Base-by-base conservation (phyloP, 1,140 invertebrate genomes). In the Armadillidium nasatum region DNA sequence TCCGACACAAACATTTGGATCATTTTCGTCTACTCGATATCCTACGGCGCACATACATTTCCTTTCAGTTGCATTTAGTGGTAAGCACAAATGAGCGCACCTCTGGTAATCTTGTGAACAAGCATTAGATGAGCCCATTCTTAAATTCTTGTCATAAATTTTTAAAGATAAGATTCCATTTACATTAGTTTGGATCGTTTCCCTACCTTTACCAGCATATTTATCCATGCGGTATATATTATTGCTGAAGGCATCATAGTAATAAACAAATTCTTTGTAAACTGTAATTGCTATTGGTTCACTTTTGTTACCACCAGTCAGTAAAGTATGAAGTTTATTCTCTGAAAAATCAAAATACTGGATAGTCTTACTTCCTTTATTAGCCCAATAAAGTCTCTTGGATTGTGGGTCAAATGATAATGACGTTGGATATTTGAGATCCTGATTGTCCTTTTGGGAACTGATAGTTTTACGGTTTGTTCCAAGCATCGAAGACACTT, bases 11-110 rank as follows among this genome's bases (percentile, higher is more conserved):
- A 83, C 83, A 7, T 83, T 86, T 11, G 78, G 76, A 82, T 91
- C 85, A 11, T 84, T 84, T 0, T 87, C 85, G 83, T 90, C 87
- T 15, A 85, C 81, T 21, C 83, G 79, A 84, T 91, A 94, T 0
- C 94, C 93, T 44, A 89, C 87, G 2, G 93, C 91, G 85, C 93
- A 96, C 73, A 86, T 87, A 83, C 93, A 95, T 0, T 87, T 86
- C 79, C 87, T 86, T 11, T 85, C 84, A 0, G 82, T 85, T 10
- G 82, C 75, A 0, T 88, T 88, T 21, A 87, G 85, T 11, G 93
- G 90, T 72, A 96, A 84, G 84, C 94, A 96, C 3, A 95, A 84
- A 84, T 95, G 93, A 10, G 77, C 73, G 72, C 76, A 90, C 19
- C 50, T 68, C 22, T 15, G 72, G 21, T 43, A 71, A 21, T 73